Evolutionary conservation across 2,888 invertebrate genomes (phyloP), one percentile per base, ranked within the genome.

Genomic region (Machimus atricapillus): DNA sequence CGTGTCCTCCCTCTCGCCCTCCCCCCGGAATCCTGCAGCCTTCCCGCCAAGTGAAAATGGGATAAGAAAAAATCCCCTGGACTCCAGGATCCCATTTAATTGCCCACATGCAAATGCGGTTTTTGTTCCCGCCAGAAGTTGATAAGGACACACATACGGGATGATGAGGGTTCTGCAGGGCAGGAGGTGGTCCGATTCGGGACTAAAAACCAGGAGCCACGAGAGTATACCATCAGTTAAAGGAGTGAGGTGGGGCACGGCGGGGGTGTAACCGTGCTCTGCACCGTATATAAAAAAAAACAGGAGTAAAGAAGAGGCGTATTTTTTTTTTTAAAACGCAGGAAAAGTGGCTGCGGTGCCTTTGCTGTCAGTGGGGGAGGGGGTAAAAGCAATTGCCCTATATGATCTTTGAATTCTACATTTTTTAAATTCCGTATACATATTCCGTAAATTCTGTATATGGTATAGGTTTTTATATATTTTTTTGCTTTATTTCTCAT

Each of bases 101-200:
- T 78, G 37, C 78, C 78, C 46, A 78, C 78, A 78, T 78, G 78
- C 78, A 78, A 78, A 78, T 78, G 78, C n/a, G 78, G 78, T 78
- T 78, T 78, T 78, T 46, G 43, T 40, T 78, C 46, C 43, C 78
- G 46, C 78, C 78, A 43, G 78, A 78, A 78, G 78, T 43, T 40
- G 78, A 78, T 78, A 78, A 78, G 78, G 37, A 19, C 78, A 43
- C 66, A 66, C 27, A 66, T 27, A 4, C 66, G 1, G 2, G 40
- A 12, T n/a, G 52, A n/a, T 52, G 16, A n/a, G 46, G n/a, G 40
- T 40, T n/a, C 5, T 19, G 7, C 7, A 52, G n/a, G 52, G 52
- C 0, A n/a, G n/a, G 19, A 19, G 7, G 16, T 16, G 43, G 43
- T 46, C 43, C 43, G 12, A 40, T 40, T 40, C 12, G 40, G 40